Evolutionary conservation across 2,888 invertebrate species (phyloP), one percentile per base, ranked within the genome.

Genomic region (Dysmachus trigonus): DNA sequence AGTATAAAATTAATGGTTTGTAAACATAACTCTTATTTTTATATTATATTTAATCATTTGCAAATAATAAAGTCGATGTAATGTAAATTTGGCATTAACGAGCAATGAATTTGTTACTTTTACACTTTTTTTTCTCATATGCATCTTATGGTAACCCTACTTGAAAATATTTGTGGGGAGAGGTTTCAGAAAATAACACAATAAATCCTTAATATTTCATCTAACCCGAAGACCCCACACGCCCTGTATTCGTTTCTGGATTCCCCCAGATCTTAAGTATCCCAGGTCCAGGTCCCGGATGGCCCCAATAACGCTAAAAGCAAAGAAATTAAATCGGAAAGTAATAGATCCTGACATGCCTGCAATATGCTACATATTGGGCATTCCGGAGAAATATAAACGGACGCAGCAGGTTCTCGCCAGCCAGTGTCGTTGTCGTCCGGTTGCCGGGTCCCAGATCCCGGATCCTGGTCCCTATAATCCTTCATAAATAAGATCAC

Each of bases 301-400:
- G 76, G 13, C 77, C 77, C 77, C 41, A 41, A 41, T 27, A 77
- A 41, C 27, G 41, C 47, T 41, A 41, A 77, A 77, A 77, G 77
- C 77, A 77, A 47, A 71, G 72, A 83, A 83, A 83, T 83, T 72
- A 83, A 72, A 72, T 83, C 72, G 72, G 31, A 72, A 83, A 83
- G 83, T 83, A 83, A 83, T 72, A 83, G 72, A 83, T 83, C 30
- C 41, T 31, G 71, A 62, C 71, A 83, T 83, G 83, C 71, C 72
- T 83, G 38, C 83, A 83, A 83, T 83, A 83, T 83, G 83, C 83
- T 47, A 83, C 83, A 83, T 72, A 83, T 71, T 41, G 41, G 27
- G 62, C 83, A 83, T 72, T 83, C 51, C 81, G 13, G 30, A 62
- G 53, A 82, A 79, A 82, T 62, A 35, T 33, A 82, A 83, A 83